phyloP scores from a whole-genome alignment of 2,888 invertebrate species.

The Parthenolecanium corni region DNA sequence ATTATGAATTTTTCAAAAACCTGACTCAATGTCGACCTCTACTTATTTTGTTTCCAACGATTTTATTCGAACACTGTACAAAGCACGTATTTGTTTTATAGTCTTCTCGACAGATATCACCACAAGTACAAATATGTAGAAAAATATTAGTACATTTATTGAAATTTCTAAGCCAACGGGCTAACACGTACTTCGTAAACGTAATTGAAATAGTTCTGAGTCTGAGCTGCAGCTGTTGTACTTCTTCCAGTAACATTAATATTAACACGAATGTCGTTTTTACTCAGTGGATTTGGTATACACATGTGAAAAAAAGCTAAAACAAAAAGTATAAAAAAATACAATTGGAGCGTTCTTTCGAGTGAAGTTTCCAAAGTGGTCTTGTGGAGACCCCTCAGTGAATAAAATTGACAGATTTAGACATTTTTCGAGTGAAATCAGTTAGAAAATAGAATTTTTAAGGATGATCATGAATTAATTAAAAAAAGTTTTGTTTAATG shows the following conservation, averaged over 20 bases:
- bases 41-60: too few relatives aligned
- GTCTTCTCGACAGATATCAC: not conserved
- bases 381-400: too few relatives aligned
- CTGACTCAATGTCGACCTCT: too few relatives aligned
- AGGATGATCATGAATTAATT: too few relatives aligned
- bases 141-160: not conserved
- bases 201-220: constrained; percentile 13
- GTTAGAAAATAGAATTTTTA: too few relatives aligned
- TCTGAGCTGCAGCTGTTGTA: not conserved
- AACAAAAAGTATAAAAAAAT: constrained; percentile 7
- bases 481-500: too few relatives aligned
- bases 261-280: not conserved
- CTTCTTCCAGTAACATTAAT: not conserved
- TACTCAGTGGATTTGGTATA: constrained; percentile 4
- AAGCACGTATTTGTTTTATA: not conserved
- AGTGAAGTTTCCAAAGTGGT: too few relatives aligned
- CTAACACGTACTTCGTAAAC: constrained; percentile 9
- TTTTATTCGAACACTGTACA: too few relatives aligned
- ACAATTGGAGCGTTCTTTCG: not conserved
- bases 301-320: constrained; percentile 17
- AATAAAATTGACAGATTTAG: too few relatives aligned
- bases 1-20: too few relatives aligned
- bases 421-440: too few relatives aligned
- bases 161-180: not conserved
- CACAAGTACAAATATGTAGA: too few relatives aligned